Evolutionary conservation across 2,797 vertebrate species (phyloP).

Genomic region (Mus spretus): DNA sequence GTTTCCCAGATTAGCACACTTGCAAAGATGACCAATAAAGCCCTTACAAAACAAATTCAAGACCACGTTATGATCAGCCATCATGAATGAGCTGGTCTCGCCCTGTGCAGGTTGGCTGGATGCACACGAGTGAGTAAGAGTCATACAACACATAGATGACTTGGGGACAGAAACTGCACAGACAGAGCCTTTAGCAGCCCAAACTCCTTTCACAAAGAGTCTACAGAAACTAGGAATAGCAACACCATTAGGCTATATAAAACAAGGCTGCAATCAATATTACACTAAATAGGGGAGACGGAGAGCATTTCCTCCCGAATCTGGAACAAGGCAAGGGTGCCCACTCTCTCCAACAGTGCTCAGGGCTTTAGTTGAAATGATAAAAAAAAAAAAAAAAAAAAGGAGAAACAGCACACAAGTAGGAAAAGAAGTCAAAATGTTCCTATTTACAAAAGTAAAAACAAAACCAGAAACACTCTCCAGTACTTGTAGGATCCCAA

Average conservation of each 20-base stretch:
- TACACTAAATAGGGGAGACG: background rate
- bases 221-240: background rate
- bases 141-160: background rate
- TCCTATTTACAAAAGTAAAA: background rate
- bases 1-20: background rate
- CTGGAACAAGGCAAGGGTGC: background rate
- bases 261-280: background rate
- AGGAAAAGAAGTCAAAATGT: background rate
- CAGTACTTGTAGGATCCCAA: background rate
- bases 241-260: background rate
- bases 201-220: background rate
- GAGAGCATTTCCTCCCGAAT: background rate
- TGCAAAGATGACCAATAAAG: background rate
- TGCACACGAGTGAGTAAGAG: background rate
- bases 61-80: background rate
- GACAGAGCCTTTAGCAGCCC: background rate
- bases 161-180: background rate
- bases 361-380: background rate
- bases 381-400: background rate
- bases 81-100: background rate
- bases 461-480: background rate
- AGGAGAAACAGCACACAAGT: background rate
- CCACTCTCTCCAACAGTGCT: background rate
- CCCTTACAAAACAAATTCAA: background rate
- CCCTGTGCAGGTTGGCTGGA: background rate